Conservation (phyloP, 2,888 invertebrate species). For the Orthosia gothica region DNA sequence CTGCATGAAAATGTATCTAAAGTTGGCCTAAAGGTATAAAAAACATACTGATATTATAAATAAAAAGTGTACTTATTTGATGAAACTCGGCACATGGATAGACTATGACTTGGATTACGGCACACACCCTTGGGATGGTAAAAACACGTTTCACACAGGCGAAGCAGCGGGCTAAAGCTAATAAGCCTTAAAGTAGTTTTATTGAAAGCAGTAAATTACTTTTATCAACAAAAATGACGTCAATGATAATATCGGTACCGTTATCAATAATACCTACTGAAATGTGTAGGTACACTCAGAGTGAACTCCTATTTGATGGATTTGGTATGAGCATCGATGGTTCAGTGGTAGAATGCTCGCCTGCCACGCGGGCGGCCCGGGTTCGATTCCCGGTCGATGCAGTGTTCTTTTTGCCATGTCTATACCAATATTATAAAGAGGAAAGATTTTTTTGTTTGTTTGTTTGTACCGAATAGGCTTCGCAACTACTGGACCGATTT, state of each 20-base stretch:
- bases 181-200: not conserved
- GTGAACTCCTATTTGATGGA: fast-evolving
- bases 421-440: too few relatives aligned
- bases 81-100: not conserved
- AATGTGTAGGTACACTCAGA: not conserved
- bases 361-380: slow-evolving; percentile 91
- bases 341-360: slow-evolving; percentile 92
- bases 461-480: too few relatives aligned
- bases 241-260: not conserved
- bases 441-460: too few relatives aligned
- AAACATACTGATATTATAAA: too few relatives aligned
- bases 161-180: not conserved
- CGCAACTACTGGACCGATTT: too few relatives aligned
- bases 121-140: too few relatives aligned
- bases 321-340: slow-evolving; percentile 86
- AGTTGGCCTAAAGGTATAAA: not conserved
- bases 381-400: slow-evolving; percentile 91
- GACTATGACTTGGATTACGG: too few relatives aligned
- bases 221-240: not conserved
- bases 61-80: not conserved
- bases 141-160: not conserved
- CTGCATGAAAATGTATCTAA: not conserved
- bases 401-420: slow-evolving; percentile 72
- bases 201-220: not conserved
- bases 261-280: not conserved